Base-by-base conservation (phyloP, 2,888 invertebrate species). In the Machimus atricapillus region DNA sequence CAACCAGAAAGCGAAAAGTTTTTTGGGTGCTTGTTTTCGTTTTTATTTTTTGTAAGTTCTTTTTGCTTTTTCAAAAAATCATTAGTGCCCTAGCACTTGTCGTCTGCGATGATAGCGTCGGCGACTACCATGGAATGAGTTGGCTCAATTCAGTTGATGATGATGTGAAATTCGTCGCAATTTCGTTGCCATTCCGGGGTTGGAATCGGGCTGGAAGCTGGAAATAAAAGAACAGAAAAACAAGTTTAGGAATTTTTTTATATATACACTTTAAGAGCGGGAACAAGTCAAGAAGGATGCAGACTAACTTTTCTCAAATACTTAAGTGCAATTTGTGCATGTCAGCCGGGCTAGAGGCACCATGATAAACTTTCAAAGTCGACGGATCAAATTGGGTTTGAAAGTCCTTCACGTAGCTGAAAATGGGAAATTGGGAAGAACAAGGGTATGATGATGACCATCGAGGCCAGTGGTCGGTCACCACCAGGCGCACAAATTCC, bases 141-240 rank as follows among this genome's bases (percentile, higher is more conserved):
- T 81, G 52, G 34, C 56, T 81, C 81, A 81, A 58, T 81, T 81
- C 81, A 81, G 81, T 81, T 81, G 81, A 46, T 56, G 81, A 81
- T 81, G 81, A 81, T 56, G 81, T 56, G 56, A 56, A 16, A 81
- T 46, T 56, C 56, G 56, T 81, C 56, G 81, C 56, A 81, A 52
- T 81, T 56, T 81, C n/a, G 56, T 9, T 81, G 34, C 31, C 81
- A 81, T 81, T 40, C 31, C 56, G 56, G 52, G 27, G 19, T 12
- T 19, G n/a, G 27, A 16, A 46, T 43, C 2, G 16, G 6, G 16
- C 23, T 34, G 27, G 66, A 12, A 12, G 23, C 81, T 81, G 52
- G 5, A 81, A 81, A 27, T 81, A 56, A 52, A 81, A 79, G 52
- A 79, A 52, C 12, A 46, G 6, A 52, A 56, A 34, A 56, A 81